These are phyloP conservation scores for Ceyx cyanopectus DNA, from an alignment of 2,113 vertebrate species.

Conservation along the genomic window DNA sequence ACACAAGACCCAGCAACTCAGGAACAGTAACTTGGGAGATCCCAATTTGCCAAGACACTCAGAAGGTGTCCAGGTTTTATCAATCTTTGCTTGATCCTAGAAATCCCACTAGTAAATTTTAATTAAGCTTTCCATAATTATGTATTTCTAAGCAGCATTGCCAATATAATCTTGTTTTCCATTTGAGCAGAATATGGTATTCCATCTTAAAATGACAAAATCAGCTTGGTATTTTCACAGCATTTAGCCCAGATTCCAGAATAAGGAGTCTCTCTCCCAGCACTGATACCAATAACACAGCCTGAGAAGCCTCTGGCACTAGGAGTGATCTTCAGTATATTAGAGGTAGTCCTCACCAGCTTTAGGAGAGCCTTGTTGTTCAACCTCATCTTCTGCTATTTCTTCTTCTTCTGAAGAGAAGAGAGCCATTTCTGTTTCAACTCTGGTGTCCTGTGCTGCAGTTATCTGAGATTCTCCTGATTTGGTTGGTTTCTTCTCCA, in stretches of 20 bases:
- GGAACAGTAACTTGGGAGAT: neutral
- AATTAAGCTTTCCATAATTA: neutral
- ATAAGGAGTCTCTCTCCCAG: neutral
- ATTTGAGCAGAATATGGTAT: neutral
- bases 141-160: neutral
- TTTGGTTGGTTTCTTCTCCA: neutral
- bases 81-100: neutral
- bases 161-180: neutral
- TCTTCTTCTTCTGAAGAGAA: neutral
- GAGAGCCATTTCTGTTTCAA: neutral
- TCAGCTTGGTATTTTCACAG: neutral
- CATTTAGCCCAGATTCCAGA: neutral
- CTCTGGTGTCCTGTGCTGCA: neutral
- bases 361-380: fast-evolving
- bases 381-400: neutral
- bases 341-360: neutral
- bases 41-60: neutral
- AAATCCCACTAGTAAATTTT: neutral
- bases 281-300: neutral
- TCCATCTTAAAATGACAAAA: neutral
- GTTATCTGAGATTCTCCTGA: neutral
- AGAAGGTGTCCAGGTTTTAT: neutral
- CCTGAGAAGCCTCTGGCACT: neutral
- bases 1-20: neutral
- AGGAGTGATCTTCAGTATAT: neutral